A percentile compares a stretch with the other conserved stretches of the same genome.
Evolutionary conservation across 2,113 vertebrate species (phyloP).

Genomic region (Okapia johnstoni): DNA sequence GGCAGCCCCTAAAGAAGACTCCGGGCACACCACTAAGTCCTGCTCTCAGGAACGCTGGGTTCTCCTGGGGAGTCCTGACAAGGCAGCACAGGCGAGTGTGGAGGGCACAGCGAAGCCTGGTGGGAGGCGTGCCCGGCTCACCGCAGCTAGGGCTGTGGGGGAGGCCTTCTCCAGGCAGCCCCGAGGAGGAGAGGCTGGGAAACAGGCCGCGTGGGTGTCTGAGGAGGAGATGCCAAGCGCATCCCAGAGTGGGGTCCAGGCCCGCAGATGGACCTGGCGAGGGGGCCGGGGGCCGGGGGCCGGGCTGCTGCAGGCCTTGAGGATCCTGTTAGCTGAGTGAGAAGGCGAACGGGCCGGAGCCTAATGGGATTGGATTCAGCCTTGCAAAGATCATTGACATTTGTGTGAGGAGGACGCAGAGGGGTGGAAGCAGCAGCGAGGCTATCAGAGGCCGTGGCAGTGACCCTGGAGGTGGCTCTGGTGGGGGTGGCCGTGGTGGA

Average conservation of each 20-base stretch:
- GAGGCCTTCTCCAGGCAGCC: rapidly evolving
- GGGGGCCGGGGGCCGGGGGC: neutral
- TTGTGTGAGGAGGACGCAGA: neutral
- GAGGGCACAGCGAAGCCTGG: rapidly evolving
- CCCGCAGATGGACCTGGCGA: neutral
- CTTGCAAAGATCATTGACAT: neutral
- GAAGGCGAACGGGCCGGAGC: neutral
- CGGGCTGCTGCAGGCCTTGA: too few relatives aligned
- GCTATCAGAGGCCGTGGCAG: neutral
- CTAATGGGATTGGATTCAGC: too few relatives aligned
- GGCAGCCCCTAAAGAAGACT: neutral
- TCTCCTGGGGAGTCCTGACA: neutral
- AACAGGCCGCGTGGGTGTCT: rapidly evolving
- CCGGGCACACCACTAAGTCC: neutral
- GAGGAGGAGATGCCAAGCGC: neutral
- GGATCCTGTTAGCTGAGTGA: neutral
- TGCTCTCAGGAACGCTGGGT: neutral
- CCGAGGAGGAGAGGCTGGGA: neutral
- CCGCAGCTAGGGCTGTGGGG: rapidly evolving
- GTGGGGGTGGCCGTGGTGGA: rapidly evolving
- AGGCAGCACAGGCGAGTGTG: neutral
- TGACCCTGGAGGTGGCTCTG: neutral
- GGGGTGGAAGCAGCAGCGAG: neutral
- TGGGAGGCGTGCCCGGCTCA: rapidly evolving
- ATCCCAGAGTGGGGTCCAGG: too few relatives aligned